phyloP scores from a whole-genome alignment of 1,140 invertebrate species.

The Euborellia annulipes region DNA sequence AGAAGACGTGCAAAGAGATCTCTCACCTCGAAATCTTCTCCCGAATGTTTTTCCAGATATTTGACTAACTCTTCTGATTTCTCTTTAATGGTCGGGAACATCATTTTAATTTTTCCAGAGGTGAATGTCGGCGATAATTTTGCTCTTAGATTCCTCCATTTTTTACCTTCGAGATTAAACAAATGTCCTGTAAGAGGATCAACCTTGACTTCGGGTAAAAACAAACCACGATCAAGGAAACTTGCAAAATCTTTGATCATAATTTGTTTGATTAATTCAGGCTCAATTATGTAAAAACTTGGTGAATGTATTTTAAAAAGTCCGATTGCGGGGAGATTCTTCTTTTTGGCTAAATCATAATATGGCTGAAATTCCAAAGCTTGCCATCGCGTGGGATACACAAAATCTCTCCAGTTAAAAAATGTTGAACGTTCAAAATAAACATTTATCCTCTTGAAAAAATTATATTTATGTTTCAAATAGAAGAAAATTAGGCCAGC shows the following conservation, averaged over 20 bases:
- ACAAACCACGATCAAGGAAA: constrained; percentile 36
- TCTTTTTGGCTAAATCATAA: too few relatives aligned
- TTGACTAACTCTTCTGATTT: constrained; percentile 16
- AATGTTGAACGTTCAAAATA: constrained; percentile 16
- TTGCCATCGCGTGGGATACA: constrained; percentile 2
- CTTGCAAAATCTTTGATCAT: constrained; percentile 40
- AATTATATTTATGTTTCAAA: constrained; percentile 16
- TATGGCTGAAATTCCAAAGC: constrained; percentile 4
- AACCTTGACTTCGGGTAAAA: constrained; percentile 25
- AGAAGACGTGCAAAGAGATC: constrained; percentile 3
- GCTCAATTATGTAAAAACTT: constrained; percentile 24
- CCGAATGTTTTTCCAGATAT: constrained; percentile 10
- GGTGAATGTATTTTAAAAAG: constrained; percentile 9
- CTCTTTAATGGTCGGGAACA: constrained; percentile 28
- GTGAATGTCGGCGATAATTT: constrained; percentile 32
- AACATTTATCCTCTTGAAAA: constrained; percentile 19
- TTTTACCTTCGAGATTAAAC: constrained; percentile 14
- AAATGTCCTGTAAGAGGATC: constrained; percentile 16
- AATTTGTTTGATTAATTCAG: constrained; percentile 35
- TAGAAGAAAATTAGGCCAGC: constrained; percentile 10
- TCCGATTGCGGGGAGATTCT: too few relatives aligned
- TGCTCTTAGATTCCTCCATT: constrained; percentile 26
- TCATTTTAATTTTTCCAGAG: constrained; percentile 31
- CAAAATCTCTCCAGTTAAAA: constrained; percentile 7
- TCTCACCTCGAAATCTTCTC: constrained; percentile 13